These are phyloP conservation scores for Sturmia bella DNA, from an alignment of 2,888 invertebrate genomes.

Conservation along the genomic window DNA sequence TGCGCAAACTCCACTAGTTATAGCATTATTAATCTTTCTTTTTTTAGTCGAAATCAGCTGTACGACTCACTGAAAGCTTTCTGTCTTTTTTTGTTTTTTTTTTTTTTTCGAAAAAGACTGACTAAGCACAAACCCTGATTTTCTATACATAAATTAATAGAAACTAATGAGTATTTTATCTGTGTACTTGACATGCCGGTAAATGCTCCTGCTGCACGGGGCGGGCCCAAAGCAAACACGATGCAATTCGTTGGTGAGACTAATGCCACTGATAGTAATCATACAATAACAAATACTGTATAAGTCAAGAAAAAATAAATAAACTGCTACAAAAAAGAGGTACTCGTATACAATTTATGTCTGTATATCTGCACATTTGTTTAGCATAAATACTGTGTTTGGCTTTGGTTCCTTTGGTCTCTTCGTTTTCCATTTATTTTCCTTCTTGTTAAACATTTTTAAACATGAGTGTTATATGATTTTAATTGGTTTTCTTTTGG, in stretches of 20 bases:
- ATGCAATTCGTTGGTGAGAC: slow-evolving; percentile 17
- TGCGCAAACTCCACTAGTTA: too few species aligned
- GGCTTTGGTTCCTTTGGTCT: slow-evolving; percentile 56
- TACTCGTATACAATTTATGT: slow-evolving; percentile 54
- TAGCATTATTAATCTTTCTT: too few species aligned
- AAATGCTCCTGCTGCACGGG: too few species aligned
- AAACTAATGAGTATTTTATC: too few species aligned
- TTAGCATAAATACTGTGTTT: slow-evolving; percentile 59
- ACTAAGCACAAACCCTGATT: too few species aligned
- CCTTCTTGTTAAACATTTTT: slow-evolving; percentile 37
- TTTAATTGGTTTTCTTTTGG: slow-evolving; percentile 68
- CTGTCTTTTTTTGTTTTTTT: too few species aligned
- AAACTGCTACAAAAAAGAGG: slow-evolving; percentile 35
- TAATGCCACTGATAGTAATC: slow-evolving; percentile 45
- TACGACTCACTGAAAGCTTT: too few species aligned
- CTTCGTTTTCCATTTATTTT: slow-evolving; percentile 44
- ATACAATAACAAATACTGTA: slow-evolving; percentile 30
- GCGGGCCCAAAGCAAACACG: not conserved
- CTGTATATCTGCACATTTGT: slow-evolving; percentile 34
- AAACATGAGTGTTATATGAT: slow-evolving; percentile 65
- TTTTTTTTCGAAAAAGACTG: too few species aligned
- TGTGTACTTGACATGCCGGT: too few species aligned
- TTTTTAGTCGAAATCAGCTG: too few species aligned
- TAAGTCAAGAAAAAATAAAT: slow-evolving; percentile 1
- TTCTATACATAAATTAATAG: too few species aligned